A percentile compares a stretch with the other conserved stretches of the same genome.
These are phyloP conservation scores for Heterocephalus glaber DNA, from an alignment of 2,113 vertebrate genomes.

Conservation along the genomic window DNA sequence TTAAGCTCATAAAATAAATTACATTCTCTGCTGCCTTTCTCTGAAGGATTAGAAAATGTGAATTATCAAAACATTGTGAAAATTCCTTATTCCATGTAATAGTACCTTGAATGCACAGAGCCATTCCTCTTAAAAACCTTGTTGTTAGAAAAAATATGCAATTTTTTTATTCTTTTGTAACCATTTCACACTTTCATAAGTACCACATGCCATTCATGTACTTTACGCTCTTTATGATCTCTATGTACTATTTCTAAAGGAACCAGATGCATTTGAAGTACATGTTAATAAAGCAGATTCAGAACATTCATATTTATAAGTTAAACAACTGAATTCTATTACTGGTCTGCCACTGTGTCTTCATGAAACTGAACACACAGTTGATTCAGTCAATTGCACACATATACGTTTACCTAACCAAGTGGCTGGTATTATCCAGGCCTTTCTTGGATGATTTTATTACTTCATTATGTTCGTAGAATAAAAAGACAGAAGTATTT, in stretches of 20 bases:
- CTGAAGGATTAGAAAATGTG: background rate
- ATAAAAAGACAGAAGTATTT: background rate
- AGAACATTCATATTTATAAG: background rate
- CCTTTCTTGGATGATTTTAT: background rate
- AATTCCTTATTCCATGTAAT: background rate
- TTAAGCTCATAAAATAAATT: constrained; percentile 28
- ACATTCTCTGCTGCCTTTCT: background rate
- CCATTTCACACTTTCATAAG: constrained; percentile 33
- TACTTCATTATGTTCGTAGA: background rate
- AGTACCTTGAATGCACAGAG: background rate
- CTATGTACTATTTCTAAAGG: constrained; percentile 30
- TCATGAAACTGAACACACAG: background rate
- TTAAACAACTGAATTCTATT: background rate
- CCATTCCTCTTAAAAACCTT: background rate
- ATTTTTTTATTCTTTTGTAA: constrained; percentile 26
- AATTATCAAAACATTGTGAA: constrained; percentile 7
- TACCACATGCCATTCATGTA: background rate
- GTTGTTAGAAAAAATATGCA: background rate
- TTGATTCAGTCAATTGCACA: background rate
- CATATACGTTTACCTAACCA: background rate
- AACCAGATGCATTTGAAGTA: constrained; percentile 20
- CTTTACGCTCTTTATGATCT: background rate
- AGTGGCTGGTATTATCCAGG: background rate
- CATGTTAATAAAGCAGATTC: constrained; percentile 40
- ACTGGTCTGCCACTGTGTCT: background rate